Evolutionary conservation across 2,888 invertebrate species (phyloP), one percentile per base, ranked within the genome.

Genomic region (Phrixothrix hirtus): DNA sequence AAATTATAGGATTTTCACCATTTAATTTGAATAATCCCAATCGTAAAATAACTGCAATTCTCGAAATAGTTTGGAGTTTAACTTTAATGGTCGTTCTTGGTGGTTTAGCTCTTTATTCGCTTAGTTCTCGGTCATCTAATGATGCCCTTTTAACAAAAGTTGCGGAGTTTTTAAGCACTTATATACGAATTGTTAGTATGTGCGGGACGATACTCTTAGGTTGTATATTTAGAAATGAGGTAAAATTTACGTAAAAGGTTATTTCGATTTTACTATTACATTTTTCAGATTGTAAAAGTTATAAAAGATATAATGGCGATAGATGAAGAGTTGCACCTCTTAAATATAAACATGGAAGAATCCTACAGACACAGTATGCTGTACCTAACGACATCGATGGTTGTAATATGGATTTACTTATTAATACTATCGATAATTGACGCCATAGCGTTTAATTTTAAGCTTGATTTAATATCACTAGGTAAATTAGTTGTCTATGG

Each of bases 1-100:
- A 47, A 35, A 6, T 35, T 5, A 9, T 41, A 9, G 48, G 48
- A 6, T 35, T 48, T 29, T 26, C 41, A 6, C 48, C 48, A 6
- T 48, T 48, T 17, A 27, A 14, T 7, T 39, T 41, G 9, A 7
- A 21, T 7, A 21, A 21, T 21, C 7, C 21, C 4, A 21, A 21
- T 5, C 7, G 3, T 21, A 34, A 21, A 13, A 34, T 26, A 4
- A 12, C 2, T 29, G 25, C 35, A n/a, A 17, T 15, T n/a, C 1
- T 29, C 1, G 11, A 48, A 9, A 1, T 48, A 30, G 1, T 48
- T 9, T 48, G 36, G 35, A 41, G 48, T 10, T 2, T 32, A 1
- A 11, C 11, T 16, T 29, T 41, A 12, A 25, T 42, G 17, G 2
- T 16, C 1, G 17, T 17, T 3, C 10, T 35, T 27, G 48, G 41